A percentile compares a stretch with the other conserved stretches of the same genome.
These are phyloP conservation scores for Chloroceryle aenea DNA, from an alignment of 2,113 vertebrate species.

Conservation along the genomic window DNA sequence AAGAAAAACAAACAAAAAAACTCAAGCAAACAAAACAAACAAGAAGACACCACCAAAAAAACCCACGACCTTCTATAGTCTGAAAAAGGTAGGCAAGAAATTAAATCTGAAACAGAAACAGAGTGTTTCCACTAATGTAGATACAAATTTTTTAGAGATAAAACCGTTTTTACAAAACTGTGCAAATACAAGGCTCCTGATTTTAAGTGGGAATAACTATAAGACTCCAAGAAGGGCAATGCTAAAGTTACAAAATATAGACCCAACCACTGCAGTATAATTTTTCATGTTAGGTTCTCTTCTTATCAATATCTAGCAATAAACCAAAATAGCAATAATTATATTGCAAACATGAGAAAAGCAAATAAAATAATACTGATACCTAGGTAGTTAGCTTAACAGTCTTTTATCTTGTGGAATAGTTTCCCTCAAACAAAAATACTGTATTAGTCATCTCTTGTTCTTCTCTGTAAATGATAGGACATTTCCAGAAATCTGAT, in stretches of 20 bases:
- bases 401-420: slow-evolving; percentile 66
- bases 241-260: slow-evolving; percentile 66
- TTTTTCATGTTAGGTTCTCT: slow-evolving; percentile 71
- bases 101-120: slow-evolving; percentile 70
- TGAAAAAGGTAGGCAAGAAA: slow-evolving; percentile 62
- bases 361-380: slow-evolving; percentile 73
- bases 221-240: slow-evolving; percentile 39
- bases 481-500: slow-evolving; percentile 56
- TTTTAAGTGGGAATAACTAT: slow-evolving; percentile 47
- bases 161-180: slow-evolving; percentile 70
- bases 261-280: slow-evolving; percentile 42
- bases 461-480: slow-evolving; percentile 57
- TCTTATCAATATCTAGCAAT: slow-evolving; percentile 55
- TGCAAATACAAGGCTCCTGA: slow-evolving; percentile 63
- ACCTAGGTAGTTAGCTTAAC: slow-evolving; percentile 69
- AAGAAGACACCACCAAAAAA: too few relatives aligned
- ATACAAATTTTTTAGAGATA: slow-evolving; percentile 71
- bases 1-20: too few relatives aligned
- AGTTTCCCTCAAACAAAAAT: slow-evolving; percentile 66
- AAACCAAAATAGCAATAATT: slow-evolving; percentile 68
- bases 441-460: slow-evolving; percentile 64
- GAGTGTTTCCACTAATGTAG: slow-evolving; percentile 54
- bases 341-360: slow-evolving; percentile 64
- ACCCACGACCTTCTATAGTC: background rate
- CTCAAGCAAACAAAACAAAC: background rate